Evolutionary conservation across 37 sponge, comb jelly and placozoan genomes (phyloP).

Genomic region (Cladorhizidae sp.): DNA sequence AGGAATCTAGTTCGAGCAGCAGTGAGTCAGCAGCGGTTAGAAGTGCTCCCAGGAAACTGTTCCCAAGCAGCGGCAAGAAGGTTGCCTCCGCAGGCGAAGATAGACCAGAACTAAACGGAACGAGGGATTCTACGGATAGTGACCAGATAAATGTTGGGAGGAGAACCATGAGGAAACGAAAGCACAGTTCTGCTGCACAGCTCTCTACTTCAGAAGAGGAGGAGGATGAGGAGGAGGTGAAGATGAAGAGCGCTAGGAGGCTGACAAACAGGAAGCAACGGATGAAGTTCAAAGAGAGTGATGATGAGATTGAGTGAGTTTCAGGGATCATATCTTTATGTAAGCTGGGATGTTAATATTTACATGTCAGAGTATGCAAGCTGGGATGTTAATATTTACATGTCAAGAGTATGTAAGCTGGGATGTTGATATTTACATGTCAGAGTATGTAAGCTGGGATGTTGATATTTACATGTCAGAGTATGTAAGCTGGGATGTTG

Average conservation of each 20-base stretch:
- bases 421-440: no score
- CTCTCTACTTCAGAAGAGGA: conserved; percentile 8
- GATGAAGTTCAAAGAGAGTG: conserved; percentile 7
- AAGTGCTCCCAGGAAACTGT: neutral
- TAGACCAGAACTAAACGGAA: neutral
- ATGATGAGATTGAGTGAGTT: conserved; percentile 25
- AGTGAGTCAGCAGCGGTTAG: neutral
- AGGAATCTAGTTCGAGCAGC: neutral
- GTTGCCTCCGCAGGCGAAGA: neutral
- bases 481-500: no score
- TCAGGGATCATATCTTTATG: neutral
- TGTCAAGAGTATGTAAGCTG: no score
- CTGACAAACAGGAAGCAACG: neutral
- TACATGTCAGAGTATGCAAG: no score
- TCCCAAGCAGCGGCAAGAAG: no score
- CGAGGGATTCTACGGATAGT: neutral
- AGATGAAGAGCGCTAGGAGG: neutral
- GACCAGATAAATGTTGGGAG: neutral
- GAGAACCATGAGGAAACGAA: neutral
- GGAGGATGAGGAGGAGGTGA: neutral
- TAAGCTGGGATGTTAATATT: no score
- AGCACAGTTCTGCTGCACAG: no score
- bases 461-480: no score
- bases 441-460: no score
- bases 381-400: no score